Conservation (phyloP, 2,888 invertebrate species). For the Apoda limacodes region DNA sequence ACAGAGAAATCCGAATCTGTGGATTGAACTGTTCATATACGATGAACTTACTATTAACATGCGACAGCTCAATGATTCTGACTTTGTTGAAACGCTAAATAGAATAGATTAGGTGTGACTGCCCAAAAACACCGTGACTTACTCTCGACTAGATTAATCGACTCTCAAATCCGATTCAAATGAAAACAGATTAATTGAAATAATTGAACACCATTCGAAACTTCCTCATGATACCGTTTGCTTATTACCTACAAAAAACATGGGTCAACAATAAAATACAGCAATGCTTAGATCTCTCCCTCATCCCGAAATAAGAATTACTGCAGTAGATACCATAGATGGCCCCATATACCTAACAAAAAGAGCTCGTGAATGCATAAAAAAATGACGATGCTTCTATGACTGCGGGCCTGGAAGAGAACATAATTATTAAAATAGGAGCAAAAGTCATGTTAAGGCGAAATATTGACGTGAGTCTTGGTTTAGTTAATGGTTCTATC, state of each 20-base stretch:
- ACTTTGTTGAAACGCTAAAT: conserved; percentile 25
- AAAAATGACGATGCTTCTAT: conserved; percentile 18
- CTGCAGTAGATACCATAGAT: conserved; percentile 11
- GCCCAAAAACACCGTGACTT: conserved; percentile 17
- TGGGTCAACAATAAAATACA: conserved; percentile 25
- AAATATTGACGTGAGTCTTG: too few species aligned
- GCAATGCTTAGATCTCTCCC: conserved; percentile 9
- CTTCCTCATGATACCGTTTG: conserved; percentile 24
- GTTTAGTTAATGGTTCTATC: too few species aligned
- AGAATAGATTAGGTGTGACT: conserved; percentile 21
- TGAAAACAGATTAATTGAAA: conserved; percentile 17
- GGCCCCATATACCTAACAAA: conserved; percentile 12
- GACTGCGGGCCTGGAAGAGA: conserved; percentile 16
- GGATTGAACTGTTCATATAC: conserved; percentile 23
- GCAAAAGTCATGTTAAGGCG: conserved; percentile 18
- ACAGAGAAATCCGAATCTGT: conserved; percentile 23
- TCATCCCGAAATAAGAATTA: conserved; percentile 9
- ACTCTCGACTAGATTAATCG: conserved; percentile 17
- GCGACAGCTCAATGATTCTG: conserved; percentile 16
- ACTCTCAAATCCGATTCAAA: conserved; percentile 13
- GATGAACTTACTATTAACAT: too few species aligned
- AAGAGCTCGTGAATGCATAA: too few species aligned
- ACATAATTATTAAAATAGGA: conserved; percentile 14
- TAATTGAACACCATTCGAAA: conserved; percentile 17
- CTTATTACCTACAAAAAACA: conserved; percentile 24